phyloP scores from a whole-genome alignment of 2,113 vertebrate species.

The Antechinus stuartii region DNA sequence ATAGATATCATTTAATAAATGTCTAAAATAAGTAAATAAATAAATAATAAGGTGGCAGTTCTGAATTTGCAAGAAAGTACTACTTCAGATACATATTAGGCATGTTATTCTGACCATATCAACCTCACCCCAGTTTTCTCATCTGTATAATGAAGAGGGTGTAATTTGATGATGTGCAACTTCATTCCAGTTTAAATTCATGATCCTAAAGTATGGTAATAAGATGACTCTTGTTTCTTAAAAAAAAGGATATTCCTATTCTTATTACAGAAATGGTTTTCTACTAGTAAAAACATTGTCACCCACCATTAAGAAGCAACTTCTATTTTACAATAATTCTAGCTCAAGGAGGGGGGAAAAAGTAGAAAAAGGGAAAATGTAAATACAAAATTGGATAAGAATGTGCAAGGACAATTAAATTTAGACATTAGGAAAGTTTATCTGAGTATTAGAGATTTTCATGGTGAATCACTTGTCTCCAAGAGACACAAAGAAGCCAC shows the following conservation, averaged over 20 bases:
- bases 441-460: background rate
- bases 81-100: background rate
- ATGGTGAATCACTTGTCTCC: background rate
- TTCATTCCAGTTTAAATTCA: background rate
- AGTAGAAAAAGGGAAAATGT: background rate
- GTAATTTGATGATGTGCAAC: background rate
- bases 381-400: conserved; percentile 7
- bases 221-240: background rate
- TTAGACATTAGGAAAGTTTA: background rate
- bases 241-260: background rate
- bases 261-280: background rate
- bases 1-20: background rate
- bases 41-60: background rate
- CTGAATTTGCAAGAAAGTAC: background rate
- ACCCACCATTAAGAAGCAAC: background rate
- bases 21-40: background rate
- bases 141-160: background rate
- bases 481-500: conserved; percentile 2
- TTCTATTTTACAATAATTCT: background rate
- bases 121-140: background rate
- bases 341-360: background rate
- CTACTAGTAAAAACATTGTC: background rate
- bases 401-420: background rate
- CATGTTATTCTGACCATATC: background rate
- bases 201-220: background rate